Conservation (phyloP, 2,888 invertebrate genomes). For the Drosophila mimetica region DNA sequence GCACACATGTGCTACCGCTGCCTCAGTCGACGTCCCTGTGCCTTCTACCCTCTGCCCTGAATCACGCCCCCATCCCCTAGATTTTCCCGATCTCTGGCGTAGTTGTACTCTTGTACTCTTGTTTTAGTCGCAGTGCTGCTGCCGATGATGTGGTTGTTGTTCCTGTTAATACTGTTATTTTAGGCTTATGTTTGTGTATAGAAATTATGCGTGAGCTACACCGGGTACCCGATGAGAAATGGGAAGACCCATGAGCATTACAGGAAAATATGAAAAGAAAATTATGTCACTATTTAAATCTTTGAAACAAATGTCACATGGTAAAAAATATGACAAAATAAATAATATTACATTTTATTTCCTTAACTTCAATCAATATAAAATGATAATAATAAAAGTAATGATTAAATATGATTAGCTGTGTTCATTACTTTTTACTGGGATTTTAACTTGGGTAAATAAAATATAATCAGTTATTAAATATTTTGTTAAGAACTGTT, state of each 20-base stretch:
- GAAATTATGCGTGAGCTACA: constrained; percentile 53
- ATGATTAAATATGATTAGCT: too few species aligned
- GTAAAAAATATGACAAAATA: too few species aligned
- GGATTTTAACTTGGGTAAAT: too few species aligned
- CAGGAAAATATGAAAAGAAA: neutral
- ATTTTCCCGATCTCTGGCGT: constrained; percentile 10
- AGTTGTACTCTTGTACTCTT: constrained; percentile 42
- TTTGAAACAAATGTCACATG: too few species aligned
- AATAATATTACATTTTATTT: too few species aligned
- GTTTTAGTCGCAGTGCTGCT: constrained; percentile 26
- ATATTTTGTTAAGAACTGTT: too few species aligned
- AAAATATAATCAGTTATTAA: too few species aligned
- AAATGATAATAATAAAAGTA: too few species aligned
- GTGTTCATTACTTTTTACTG: too few species aligned
- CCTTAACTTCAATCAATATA: too few species aligned
- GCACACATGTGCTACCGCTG: constrained; percentile 64
- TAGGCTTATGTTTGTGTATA: constrained; percentile 55
- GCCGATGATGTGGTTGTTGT: constrained; percentile 30
- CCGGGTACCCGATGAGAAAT: constrained; percentile 48
- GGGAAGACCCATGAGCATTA: neutral
- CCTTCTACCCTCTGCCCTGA: constrained; percentile 6
- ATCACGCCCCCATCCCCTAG: constrained; percentile 1
- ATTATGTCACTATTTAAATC: too few species aligned
- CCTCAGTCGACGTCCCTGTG: constrained; percentile 8
- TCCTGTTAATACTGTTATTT: constrained; percentile 51